Conservation (phyloP, 2,113 vertebrate species). For the Ictalurus punctatus region DNA sequence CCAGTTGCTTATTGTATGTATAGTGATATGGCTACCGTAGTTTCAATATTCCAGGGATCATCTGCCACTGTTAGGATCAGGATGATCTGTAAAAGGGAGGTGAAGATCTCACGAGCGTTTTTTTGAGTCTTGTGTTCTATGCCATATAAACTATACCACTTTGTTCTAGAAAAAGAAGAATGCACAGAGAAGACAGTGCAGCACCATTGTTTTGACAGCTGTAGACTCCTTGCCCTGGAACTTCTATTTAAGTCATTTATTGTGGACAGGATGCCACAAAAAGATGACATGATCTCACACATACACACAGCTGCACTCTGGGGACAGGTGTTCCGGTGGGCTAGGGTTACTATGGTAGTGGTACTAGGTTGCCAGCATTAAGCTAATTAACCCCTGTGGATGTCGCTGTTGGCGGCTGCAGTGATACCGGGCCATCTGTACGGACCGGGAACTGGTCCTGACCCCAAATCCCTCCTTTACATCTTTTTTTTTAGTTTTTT, state of each 20-base stretch:
- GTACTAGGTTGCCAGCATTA: constrained; percentile 8
- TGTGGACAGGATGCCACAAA: constrained; percentile 22
- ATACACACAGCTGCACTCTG: not conserved
- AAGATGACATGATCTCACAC: not conserved
- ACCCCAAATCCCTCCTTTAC: constrained; percentile 1
- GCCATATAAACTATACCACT: not conserved
- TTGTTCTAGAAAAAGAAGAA: not conserved
- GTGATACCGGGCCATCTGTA: not conserved
- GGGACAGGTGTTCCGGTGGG: constrained; percentile 38
- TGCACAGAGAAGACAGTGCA: not conserved
- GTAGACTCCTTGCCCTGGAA: not conserved
- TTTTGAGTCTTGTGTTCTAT: too few species aligned
- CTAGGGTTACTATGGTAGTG: constrained; percentile 43
- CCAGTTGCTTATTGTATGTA: not conserved
- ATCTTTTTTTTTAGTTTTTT: not conserved
- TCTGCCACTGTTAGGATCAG: not conserved
- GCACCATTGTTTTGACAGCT: constrained; percentile 44
- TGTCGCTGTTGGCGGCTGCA: not conserved
- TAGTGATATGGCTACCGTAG: not conserved
- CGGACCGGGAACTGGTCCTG: not conserved
- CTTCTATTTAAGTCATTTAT: constrained; percentile 48
- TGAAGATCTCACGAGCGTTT: not conserved
- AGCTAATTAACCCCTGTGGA: constrained; percentile 50
- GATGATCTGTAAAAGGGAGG: not conserved
- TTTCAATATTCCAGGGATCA: not conserved